Conservation (phyloP, 1,140 invertebrate genomes). For the Zaprionus gabonicus region DNA sequence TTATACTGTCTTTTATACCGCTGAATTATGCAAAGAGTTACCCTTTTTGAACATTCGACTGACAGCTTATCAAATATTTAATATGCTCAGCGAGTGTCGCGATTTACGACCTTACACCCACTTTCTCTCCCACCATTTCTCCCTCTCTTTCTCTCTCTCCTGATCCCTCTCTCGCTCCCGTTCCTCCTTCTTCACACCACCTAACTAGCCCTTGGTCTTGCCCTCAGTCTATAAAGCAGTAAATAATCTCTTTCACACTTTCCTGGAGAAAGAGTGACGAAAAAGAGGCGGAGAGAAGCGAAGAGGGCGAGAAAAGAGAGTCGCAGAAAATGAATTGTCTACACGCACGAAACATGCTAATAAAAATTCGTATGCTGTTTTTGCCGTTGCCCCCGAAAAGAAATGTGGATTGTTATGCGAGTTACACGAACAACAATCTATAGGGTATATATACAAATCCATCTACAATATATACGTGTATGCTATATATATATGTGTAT, state of each 20-base stretch:
- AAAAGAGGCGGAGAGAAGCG: not conserved
- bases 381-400: slow-evolving; percentile 18
- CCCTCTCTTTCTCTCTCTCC: too few relatives aligned
- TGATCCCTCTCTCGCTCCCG: too few relatives aligned
- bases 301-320: not conserved
- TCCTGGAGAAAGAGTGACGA: not conserved
- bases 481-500: not conserved
- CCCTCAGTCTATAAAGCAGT: not conserved
- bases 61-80: slow-evolving; percentile 4
- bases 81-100: slow-evolving; percentile 22
- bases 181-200: too few relatives aligned
- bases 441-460: slow-evolving; percentile 13
- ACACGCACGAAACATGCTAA: slow-evolving; percentile 53
- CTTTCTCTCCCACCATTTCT: slow-evolving; percentile 6
- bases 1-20: not conserved
- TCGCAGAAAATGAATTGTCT: slow-evolving; percentile 29
- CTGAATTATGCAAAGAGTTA: slow-evolving; percentile 4
- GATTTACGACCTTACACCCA: slow-evolving; percentile 10
- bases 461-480: not conserved
- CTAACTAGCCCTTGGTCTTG: slow-evolving; percentile 10
- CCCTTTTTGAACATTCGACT: not conserved
- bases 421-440: not conserved
- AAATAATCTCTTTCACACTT: slow-evolving; percentile 31
- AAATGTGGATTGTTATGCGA: slow-evolving; percentile 32
- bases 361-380: slow-evolving; percentile 27